Evolutionary conservation across 2,797 vertebrate genomes (phyloP), one percentile per base, ranked within the genome.

Genomic region (Pseudochaenichthys georgianus): DNA sequence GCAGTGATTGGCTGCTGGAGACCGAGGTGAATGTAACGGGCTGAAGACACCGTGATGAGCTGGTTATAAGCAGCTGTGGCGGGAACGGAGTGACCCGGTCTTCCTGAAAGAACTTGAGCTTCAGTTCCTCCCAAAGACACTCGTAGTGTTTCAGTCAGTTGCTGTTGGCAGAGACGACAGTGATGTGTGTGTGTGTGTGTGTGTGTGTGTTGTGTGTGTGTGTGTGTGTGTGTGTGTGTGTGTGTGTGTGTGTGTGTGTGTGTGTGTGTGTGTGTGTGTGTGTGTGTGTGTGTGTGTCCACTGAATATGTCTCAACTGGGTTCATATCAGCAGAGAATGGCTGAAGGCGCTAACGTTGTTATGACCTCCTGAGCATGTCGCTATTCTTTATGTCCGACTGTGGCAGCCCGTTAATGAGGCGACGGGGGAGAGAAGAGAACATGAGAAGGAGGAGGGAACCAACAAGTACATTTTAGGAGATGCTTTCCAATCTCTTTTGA

Each of bases 291-390:
- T 43, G 43, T 46, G 42, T n/a, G 17, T 28, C 28, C 28, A 28
- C 28, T 28, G 28, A 81, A 78, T 78, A 67, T 76, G 62, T 65
- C 75, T 83, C 52, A 60, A 4, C 64, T 12, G 17, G 16, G 34
- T 68, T 78, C 74, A 78, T 67, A 71, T 80, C 69, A 71, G 19
- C 54, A 45, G 21, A 74, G 51, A 52, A 59, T 45, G 58, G 67
- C 77, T 80, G 13, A 78, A 64, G 73, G 70, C 43, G 11, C 28
- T 46, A 64, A 11, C 16, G 1, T 43, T 42, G 64, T 73, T 46
- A 11, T 57, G 63, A 78, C 74, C 71, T 62, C 48, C 23, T 48
- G 23, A 60, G 51, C 5, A 43, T 9, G 28, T 48, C 12, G 62
- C 53, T 77, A 63, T 78, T 64, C 80, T 80, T 21, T 62, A 73